Evolutionary conservation across 1,140 invertebrate species (phyloP), one percentile per base, ranked within the genome.

Genomic region (Pseudomyrmex cubaensis): DNA sequence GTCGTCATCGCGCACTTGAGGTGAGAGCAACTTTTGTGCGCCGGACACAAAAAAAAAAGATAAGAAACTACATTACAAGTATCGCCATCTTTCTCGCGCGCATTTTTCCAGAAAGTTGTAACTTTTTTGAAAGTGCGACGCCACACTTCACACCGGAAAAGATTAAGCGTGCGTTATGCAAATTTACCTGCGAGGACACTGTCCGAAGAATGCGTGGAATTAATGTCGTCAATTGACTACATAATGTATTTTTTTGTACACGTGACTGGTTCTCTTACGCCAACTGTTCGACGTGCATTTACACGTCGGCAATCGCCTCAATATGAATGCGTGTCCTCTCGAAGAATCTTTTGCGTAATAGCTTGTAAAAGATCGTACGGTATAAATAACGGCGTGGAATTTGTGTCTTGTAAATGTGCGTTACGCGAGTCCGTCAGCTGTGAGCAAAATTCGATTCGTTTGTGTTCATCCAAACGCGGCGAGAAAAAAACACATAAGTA

Each of bases 351-450:
- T 69, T 78, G 69, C 44, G 9, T 48, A 78, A 78, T 57, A 59
- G 15, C 44, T 78, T 70, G n/a, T 46, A 44, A 78, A 70, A 70
- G 52, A 78, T 70, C 17, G 63, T 78, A 69, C 63, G 75, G 75
- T 56, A 70, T 70, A 70, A 78, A 57, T 78, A 78, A 78, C 15
- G 64, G 50, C 48, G 17, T 48, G 44, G 20, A 78, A 70, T 78
- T 76, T 48, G 70, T 57, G 35, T 25, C 12, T 57, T 35, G 57
- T 44, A 69, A 69, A 44, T 69, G 75, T 2, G 4, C 35, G 17
- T 57, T 70, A 17, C 46, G 54, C 20, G 44, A 56, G 22, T 78
- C 7, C 50, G 50, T 67, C 52, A 57, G 69, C 57, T 7, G 8
- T 77, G 46, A 78, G 52, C 69, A 50, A 78, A 78, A 78, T 20